phyloP scores from a whole-genome alignment of 1,140 invertebrate genomes.

The Leptopilina boulardi region DNA sequence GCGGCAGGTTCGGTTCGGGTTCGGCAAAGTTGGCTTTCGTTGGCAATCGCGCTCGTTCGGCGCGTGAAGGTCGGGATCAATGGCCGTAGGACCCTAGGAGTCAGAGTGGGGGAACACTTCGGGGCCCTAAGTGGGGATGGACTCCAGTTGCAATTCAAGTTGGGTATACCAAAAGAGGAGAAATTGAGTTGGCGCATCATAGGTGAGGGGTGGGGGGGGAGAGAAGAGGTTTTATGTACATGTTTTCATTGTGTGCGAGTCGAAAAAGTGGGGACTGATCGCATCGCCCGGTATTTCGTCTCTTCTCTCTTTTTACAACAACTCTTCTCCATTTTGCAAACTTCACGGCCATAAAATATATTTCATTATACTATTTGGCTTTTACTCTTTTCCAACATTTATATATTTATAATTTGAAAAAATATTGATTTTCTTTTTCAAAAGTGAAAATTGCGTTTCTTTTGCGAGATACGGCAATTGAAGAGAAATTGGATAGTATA shows the following conservation, averaged over 20 bases:
- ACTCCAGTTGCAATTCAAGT: constrained; percentile 57
- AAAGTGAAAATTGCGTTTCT: neutral
- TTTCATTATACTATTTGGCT: constrained; percentile 5
- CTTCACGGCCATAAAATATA: constrained; percentile 24
- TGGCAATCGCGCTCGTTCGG: constrained; percentile 74
- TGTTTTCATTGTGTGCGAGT: neutral
- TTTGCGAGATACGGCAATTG: constrained; percentile 13
- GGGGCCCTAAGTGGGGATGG: constrained; percentile 40
- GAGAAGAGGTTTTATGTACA: constrained; percentile 19
- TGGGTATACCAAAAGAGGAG: constrained; percentile 75
- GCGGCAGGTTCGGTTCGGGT: constrained; percentile 64
- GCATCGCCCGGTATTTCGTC: constrained; percentile 42
- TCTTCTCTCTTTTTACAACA: constrained; percentile 47
- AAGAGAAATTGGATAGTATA: constrained; percentile 26
- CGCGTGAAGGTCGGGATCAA: constrained; percentile 77
- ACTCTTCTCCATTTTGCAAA: constrained; percentile 27
- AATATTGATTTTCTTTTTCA: too few relatives aligned
- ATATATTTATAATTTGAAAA: too few relatives aligned
- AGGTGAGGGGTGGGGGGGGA: constrained; percentile 34
- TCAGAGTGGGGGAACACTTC: constrained; percentile 41
- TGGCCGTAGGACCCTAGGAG: constrained; percentile 73
- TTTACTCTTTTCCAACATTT: neutral
- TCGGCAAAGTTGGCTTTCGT: constrained; percentile 70
- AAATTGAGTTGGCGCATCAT: constrained; percentile 74
- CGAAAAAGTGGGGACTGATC: constrained; percentile 19